phyloP scores from a whole-genome alignment of 2,888 invertebrate genomes.

The Morinoia aosen region DNA sequence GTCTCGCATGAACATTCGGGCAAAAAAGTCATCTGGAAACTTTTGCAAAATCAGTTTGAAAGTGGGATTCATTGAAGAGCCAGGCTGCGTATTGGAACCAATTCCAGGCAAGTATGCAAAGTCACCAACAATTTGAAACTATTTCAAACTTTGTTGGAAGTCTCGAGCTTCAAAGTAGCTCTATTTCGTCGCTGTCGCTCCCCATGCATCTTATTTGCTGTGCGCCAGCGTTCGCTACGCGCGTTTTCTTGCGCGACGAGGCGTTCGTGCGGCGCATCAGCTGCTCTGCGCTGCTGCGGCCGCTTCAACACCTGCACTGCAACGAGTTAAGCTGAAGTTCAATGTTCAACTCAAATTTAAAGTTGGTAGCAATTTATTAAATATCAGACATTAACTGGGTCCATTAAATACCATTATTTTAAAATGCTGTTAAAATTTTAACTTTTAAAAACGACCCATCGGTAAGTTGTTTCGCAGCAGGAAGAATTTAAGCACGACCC shows the following conservation, averaged over 20 bases:
- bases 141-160: slow-evolving; percentile 43
- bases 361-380: no score
- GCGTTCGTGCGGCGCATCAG: not conserved
- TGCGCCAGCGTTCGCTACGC: not conserved
- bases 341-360: no score
- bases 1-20: slow-evolving; percentile 16
- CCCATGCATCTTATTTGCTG: slow-evolving; percentile 37
- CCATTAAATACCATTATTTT: no score
- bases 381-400: no score
- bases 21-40: slow-evolving; percentile 23
- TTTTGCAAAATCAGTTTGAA: slow-evolving; percentile 49
- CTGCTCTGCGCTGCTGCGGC: not conserved
- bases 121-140: slow-evolving; percentile 51
- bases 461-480: no score
- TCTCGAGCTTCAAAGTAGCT: slow-evolving; percentile 43
- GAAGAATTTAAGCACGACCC: no score
- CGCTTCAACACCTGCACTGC: not conserved
- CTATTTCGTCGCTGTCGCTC: slow-evolving; percentile 36
- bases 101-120: slow-evolving; percentile 50
- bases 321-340: no score
- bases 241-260: not conserved
- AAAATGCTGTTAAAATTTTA: no score
- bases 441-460: no score
- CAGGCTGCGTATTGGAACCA: slow-evolving; percentile 44
- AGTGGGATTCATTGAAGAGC: slow-evolving; percentile 50